phyloP scores from a whole-genome alignment of 2,888 invertebrate genomes.

The Acanthacorydalis orientalis region DNA sequence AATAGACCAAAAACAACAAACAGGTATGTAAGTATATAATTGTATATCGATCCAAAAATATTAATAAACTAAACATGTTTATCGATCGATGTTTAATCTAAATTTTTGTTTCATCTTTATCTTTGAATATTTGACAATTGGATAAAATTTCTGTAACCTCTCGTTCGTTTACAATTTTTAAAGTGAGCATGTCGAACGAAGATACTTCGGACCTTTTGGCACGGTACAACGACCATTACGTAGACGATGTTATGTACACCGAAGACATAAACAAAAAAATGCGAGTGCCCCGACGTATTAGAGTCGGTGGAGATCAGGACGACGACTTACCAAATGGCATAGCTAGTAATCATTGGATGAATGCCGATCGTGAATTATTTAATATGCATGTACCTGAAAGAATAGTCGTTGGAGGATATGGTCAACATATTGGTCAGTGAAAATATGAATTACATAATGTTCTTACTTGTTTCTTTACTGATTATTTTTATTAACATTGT shows the following conservation, averaged over 20 bases:
- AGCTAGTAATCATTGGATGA: slow-evolving; percentile 28
- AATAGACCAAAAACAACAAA: no score
- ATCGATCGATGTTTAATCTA: no score
- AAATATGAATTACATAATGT: no score
- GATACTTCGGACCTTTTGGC: slow-evolving; percentile 2
- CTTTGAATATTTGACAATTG: no score
- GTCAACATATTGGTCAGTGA: slow-evolving; percentile 42
- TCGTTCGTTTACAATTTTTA: no score
- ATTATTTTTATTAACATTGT: neutral
- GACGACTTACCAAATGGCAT: slow-evolving; percentile 43
- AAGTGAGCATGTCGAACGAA: slow-evolving; percentile 3
- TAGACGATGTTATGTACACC: slow-evolving; percentile 42
- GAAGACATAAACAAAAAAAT: slow-evolving; percentile 66
- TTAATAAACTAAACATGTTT: no score
- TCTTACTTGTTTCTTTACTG: no score
- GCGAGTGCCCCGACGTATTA: slow-evolving; percentile 64
- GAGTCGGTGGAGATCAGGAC: slow-evolving; percentile 57
- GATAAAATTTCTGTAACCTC: no score
- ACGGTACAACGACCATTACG: slow-evolving; percentile 39
- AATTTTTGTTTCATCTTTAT: no score
- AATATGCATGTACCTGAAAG: slow-evolving; percentile 90
- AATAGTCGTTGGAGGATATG: slow-evolving; percentile 74
- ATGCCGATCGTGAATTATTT: slow-evolving; percentile 53
- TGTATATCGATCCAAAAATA: no score
- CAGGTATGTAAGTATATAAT: no score